phyloP scores from a whole-genome alignment of 2,797 vertebrate species.

The Takifugu ocellatus region DNA sequence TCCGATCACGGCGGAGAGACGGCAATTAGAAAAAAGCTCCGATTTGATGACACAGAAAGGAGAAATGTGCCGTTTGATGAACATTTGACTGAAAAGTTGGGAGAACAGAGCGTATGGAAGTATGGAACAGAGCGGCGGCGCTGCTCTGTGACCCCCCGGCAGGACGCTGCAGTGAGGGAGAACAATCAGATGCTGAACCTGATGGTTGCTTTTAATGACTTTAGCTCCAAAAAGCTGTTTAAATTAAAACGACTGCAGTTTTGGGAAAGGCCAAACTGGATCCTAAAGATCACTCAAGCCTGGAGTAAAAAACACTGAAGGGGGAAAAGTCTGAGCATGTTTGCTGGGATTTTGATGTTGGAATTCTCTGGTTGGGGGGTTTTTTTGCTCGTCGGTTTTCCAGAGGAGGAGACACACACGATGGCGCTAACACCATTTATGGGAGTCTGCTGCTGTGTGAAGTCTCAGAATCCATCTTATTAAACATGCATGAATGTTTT shows the following conservation, averaged over 20 bases:
- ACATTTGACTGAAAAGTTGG: conserved; percentile 24
- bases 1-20: conserved; percentile 13
- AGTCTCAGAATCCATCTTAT: conserved; percentile 61
- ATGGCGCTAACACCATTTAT: conserved; percentile 61
- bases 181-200: too few species aligned
- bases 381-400: conserved; percentile 41
- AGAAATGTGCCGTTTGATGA: conserved; percentile 15
- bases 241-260: too few species aligned
- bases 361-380: conserved; percentile 26
- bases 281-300: too few species aligned
- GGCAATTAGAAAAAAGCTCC: conserved; percentile 26
- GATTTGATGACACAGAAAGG: neutral
- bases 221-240: too few species aligned
- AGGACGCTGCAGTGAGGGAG: neutral
- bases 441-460: conserved; percentile 67
- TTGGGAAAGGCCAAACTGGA: too few species aligned
- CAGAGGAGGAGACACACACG: conserved; percentile 52
- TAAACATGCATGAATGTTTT: conserved; percentile 75
- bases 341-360: conserved; percentile 39
- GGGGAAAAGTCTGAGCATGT: neutral
- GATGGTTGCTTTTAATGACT: too few species aligned
- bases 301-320: too few species aligned
- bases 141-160: conserved; percentile 18
- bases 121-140: conserved; percentile 4
- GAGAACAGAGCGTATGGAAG: too few species aligned